phyloP scores from a whole-genome alignment of 2,797 vertebrate genomes.

The Glyptemys insculpta region DNA sequence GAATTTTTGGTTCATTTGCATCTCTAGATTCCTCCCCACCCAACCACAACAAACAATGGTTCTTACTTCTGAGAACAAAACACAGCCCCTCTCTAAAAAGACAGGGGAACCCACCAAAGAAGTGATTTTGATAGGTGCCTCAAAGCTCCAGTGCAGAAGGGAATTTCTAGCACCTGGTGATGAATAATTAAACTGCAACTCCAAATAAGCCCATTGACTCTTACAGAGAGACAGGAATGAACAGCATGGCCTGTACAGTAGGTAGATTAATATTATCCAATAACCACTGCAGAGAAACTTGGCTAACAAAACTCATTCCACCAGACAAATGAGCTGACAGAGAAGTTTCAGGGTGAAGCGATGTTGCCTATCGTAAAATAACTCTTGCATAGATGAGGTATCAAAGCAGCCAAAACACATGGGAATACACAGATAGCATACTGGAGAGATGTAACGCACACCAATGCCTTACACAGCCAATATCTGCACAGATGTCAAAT shows the following conservation, averaged over 20 bases:
- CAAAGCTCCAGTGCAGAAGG: neutral
- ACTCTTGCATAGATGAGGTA: neutral
- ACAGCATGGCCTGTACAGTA: neutral
- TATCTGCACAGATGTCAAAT: neutral
- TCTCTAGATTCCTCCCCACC: neutral
- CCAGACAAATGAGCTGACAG: neutral
- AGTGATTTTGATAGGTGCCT: neutral
- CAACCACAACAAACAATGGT: neutral
- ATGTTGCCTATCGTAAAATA: neutral
- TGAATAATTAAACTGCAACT: neutral
- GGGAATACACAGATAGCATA: neutral
- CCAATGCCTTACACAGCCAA: neutral
- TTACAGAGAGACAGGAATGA: neutral
- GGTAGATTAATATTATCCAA: neutral
- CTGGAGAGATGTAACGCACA: neutral
- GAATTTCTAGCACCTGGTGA: neutral
- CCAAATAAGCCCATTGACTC: neutral
- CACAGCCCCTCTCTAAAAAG: neutral
- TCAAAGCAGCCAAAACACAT: neutral
- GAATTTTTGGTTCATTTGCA: neutral
- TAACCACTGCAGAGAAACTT: neutral
- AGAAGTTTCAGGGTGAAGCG: neutral
- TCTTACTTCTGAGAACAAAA: neutral
- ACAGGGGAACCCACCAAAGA: neutral
- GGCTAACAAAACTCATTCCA: neutral